Percentiles rank a stretch among this genome's conserved stretches.
These are phyloP conservation scores for Leiothrix lutea DNA, from an alignment of 2,113 vertebrate species.

Conservation along the genomic window DNA sequence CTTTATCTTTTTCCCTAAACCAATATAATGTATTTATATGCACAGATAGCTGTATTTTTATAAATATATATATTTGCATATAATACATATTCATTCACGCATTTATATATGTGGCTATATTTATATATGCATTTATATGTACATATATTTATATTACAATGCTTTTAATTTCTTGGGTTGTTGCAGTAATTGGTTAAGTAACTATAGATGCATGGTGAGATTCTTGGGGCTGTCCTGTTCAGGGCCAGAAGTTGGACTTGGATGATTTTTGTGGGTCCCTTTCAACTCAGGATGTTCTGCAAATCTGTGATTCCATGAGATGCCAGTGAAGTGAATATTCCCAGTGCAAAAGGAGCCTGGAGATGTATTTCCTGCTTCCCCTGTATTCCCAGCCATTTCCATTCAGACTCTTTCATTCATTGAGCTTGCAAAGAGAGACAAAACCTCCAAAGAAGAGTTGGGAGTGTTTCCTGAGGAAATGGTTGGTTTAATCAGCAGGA, in stretches of 20 bases:
- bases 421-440: not conserved
- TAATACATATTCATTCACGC: not conserved
- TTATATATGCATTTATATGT: not conserved
- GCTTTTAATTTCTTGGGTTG: not conserved
- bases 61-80: not conserved
- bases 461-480: not conserved
- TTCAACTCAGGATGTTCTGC: not conserved
- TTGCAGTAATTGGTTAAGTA: not conserved
- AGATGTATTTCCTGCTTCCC: not conserved
- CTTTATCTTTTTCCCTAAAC: not conserved
- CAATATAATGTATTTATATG: not conserved
- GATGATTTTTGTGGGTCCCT: not conserved
- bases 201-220: not conserved
- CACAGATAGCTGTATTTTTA: not conserved
- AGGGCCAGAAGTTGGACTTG: not conserved
- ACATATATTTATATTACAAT: not conserved
- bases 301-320: not conserved
- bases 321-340: not conserved
- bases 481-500: not conserved
- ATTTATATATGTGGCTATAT: not conserved
- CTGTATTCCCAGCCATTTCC: not conserved
- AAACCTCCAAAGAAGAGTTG: not conserved
- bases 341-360: not conserved
- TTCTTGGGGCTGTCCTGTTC: not conserved
- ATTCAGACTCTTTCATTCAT: not conserved